Base-by-base conservation (phyloP, 2,888 invertebrate species). In the Anthophora plumipes region DNA sequence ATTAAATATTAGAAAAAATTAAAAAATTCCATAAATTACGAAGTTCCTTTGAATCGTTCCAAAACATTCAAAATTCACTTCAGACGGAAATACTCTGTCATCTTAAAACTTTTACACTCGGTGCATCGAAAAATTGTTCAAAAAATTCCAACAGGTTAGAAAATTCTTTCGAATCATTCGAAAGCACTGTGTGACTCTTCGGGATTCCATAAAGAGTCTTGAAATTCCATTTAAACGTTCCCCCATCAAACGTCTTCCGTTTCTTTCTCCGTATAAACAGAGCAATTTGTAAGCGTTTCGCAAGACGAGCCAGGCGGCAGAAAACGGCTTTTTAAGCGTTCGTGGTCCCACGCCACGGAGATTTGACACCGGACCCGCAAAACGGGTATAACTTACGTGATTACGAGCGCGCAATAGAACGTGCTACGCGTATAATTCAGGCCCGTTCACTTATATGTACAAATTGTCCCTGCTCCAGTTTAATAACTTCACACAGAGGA, bases 311-410 rank as follows among this genome's bases (percentile, higher is more conserved):
- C 5, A 54, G 52, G 43, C 61, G 39, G 41, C 22, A 43, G 72
- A 73, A 43, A 82, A 84, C 80, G 73, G 68, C 37, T 41, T 77
- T 82, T 82, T 77, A 84, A 82, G 52, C 52, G 80, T 20, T 48
- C 57, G 52, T 81, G 89, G 88, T 93, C 92, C 90, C 92, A 93
- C 92, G 92, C 91, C 90, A 79, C 91, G 87, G 89, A 89, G 90
- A 92, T 92, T 91, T 91, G 92, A 92, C 91, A 91, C 92, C 90
- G 87, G 89, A 75, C 86, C 88, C 85, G 86, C 81, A 77, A 88
- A 88, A 88, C 91, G 88, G 88, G 90, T 90, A 31, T 31, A 89
- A 82, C 75, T 61, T 57, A 59, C 70, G 68, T 60, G 75, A 81
- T 73, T 64, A 76, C 84, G 31, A 85, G 63, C 64, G 79, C 55